Evolutionary conservation across 2,113 vertebrate species (phyloP).

Genomic region (Cheirogaleus medius): DNA sequence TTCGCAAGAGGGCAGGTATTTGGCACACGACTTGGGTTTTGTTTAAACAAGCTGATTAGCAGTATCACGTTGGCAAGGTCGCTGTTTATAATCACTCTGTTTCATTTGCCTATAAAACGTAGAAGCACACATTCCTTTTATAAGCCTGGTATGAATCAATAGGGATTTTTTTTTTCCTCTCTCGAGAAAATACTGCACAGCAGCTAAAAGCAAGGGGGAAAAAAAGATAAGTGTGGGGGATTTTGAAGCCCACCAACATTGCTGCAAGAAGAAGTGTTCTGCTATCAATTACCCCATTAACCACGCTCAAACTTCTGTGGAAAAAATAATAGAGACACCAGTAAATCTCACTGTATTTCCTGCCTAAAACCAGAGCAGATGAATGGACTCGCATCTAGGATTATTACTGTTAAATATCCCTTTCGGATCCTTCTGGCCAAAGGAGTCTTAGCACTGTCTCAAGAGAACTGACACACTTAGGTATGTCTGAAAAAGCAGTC

Average conservation of each 20-base stretch:
- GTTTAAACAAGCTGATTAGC: conserved; percentile 31
- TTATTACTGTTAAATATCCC: conserved; percentile 2
- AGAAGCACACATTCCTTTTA: neutral
- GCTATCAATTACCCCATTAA: conserved; percentile 30
- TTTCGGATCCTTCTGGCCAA: conserved; percentile 35
- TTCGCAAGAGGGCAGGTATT: neutral
- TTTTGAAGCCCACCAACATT: conserved; percentile 33
- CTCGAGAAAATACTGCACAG: neutral
- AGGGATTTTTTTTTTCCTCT: neutral
- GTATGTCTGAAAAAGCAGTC: neutral
- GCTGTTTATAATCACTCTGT: neutral
- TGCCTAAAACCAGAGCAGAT: neutral
- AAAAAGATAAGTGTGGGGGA: neutral
- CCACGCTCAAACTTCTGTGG: neutral
- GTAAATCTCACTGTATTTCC: conserved; percentile 11
- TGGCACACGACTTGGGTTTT: neutral
- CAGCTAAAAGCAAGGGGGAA: neutral
- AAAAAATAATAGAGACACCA: neutral
- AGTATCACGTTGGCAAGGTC: neutral
- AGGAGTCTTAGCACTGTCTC: neutral
- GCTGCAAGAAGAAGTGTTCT: neutral
- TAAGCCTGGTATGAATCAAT: conserved; percentile 53
- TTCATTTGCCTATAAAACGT: conserved; percentile 40
- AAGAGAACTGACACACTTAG: neutral
- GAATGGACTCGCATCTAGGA: neutral